Evolutionary conservation across 2,113 vertebrate genomes (phyloP).

Genomic region (Apodemus speciosus): DNA sequence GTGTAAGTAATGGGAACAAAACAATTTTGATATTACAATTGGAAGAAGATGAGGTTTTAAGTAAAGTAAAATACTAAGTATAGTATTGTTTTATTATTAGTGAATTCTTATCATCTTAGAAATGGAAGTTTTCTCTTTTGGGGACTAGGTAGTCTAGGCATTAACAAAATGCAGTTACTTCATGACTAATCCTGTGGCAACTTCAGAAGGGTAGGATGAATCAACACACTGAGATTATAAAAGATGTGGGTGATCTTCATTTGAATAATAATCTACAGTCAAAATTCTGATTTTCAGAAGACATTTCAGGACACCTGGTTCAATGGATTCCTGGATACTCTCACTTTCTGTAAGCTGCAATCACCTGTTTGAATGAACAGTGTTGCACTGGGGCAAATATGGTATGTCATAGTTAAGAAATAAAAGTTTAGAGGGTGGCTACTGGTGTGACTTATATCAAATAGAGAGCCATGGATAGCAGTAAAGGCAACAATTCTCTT

Average conservation of each 20-base stretch:
- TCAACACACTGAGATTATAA: background rate
- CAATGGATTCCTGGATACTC: background rate
- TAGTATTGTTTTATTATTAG: background rate
- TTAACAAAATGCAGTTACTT: background rate
- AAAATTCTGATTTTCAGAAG: background rate
- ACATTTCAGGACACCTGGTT: background rate
- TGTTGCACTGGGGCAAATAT: fast-evolving
- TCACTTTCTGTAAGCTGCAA: background rate
- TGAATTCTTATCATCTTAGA: background rate
- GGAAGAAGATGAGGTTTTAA: background rate
- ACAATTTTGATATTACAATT: background rate
- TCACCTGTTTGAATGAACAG: background rate
- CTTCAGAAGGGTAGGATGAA: background rate
- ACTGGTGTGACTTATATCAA: background rate
- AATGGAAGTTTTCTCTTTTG: background rate
- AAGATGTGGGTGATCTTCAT: background rate
- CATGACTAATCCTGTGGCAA: background rate
- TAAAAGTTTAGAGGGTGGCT: background rate
- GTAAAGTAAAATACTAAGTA: background rate
- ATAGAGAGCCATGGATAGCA: background rate
- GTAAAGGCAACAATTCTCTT: background rate
- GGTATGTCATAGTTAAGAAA: background rate
- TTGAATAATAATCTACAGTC: background rate
- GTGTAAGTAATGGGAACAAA: background rate
- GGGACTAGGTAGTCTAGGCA: background rate